Conservation (phyloP, 1,140 invertebrate genomes). For the Musca vetustissima region DNA sequence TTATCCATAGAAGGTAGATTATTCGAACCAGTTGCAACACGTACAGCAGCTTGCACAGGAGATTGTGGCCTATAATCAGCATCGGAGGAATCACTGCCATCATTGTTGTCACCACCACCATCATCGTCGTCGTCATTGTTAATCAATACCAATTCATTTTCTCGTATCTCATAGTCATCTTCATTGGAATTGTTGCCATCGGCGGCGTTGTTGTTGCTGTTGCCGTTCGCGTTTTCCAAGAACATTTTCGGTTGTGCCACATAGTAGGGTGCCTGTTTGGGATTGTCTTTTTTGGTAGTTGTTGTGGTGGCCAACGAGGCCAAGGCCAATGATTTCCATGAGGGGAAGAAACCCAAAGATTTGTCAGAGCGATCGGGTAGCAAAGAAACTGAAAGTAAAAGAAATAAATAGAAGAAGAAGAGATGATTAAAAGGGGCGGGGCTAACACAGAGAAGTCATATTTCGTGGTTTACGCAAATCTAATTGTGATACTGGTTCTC, state of each 20-base stretch:
- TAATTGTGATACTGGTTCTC: too few species aligned
- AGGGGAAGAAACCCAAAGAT: slow-evolving; percentile 47
- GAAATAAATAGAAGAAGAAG: slow-evolving; percentile 3
- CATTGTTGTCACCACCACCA: slow-evolving; percentile 3
- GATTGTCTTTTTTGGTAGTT: slow-evolving; percentile 10
- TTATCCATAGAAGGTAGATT: slow-evolving; percentile 45
- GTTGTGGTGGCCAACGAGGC: slow-evolving; percentile 39
- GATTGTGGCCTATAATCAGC: not conserved
- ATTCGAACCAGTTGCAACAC: not conserved
- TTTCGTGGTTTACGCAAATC: too few species aligned
- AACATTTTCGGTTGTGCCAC: slow-evolving; percentile 43
- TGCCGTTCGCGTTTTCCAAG: too few species aligned
- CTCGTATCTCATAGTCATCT: not conserved
- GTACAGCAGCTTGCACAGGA: not conserved
- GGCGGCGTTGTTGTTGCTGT: too few species aligned
- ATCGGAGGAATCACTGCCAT: not conserved
- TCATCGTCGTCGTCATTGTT: not conserved
- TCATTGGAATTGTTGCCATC: not conserved
- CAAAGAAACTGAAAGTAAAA: slow-evolving; percentile 23
- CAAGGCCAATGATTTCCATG: slow-evolving; percentile 49
- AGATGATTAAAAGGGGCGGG: too few species aligned
- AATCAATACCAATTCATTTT: not conserved
- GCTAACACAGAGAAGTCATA: too few species aligned
- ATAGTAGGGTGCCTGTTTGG: slow-evolving; percentile 32
- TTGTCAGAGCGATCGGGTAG: slow-evolving; percentile 41